Evolutionary conservation across 2,113 vertebrate genomes (phyloP).

Genomic region (Otolemur garnettii): DNA sequence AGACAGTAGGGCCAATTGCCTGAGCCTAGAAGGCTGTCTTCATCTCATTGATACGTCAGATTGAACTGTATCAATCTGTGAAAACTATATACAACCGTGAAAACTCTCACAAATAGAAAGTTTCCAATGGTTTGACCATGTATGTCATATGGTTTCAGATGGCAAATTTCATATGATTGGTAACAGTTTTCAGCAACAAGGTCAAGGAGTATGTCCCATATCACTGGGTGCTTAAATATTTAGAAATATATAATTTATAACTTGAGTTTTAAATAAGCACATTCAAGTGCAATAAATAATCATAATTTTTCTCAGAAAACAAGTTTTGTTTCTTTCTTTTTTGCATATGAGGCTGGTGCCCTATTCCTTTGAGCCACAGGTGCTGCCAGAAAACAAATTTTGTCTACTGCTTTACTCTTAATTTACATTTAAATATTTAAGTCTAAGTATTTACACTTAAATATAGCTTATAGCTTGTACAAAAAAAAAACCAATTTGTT

Average conservation of each 20-base stretch:
- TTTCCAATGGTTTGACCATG: background rate
- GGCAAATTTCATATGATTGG: background rate
- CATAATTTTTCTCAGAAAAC: background rate
- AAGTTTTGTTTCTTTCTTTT: too few relatives aligned
- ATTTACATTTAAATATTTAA: background rate
- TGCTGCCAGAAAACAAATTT: background rate
- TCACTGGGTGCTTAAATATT: constrained; percentile 40
- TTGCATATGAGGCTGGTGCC: too few relatives aligned
- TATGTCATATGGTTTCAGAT: background rate
- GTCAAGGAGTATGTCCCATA: background rate
- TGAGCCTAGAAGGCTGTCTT: background rate
- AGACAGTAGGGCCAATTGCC: background rate
- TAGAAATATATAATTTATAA: background rate
- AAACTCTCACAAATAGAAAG: background rate
- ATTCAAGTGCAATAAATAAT: background rate
- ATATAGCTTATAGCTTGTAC: background rate
- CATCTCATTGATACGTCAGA: background rate
- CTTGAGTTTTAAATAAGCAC: background rate
- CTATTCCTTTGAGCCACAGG: too few relatives aligned
- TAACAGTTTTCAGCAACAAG: background rate
- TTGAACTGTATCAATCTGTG: background rate
- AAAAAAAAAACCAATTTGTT: background rate
- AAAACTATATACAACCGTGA: background rate
- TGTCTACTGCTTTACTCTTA: background rate
- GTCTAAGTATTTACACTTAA: too few relatives aligned